phyloP scores from a whole-genome alignment of 2,888 invertebrate species.

The Neocrepidodera transversa region DNA sequence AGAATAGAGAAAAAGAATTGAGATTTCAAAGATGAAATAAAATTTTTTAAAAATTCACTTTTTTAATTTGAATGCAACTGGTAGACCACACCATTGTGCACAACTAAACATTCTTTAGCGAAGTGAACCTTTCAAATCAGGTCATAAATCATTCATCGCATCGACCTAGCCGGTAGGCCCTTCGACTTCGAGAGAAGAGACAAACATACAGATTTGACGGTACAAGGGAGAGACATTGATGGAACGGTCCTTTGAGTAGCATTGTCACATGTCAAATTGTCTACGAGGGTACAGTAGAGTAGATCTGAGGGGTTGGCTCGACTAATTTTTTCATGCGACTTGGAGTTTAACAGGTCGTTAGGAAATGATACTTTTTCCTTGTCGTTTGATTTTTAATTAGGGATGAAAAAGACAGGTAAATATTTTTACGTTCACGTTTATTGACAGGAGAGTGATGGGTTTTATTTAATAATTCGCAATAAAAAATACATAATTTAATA shows the following conservation, averaged over 20 bases:
- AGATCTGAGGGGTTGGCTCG: neutral
- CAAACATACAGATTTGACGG: conserved; percentile 23
- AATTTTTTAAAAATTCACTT: neutral
- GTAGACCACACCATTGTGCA: conserved; percentile 8
- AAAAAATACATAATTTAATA: too few relatives aligned
- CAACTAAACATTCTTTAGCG: conserved; percentile 20
- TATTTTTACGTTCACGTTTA: too few relatives aligned
- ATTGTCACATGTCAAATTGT: conserved; percentile 30
- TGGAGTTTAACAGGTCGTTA: conserved; percentile 15
- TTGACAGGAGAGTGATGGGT: too few relatives aligned
- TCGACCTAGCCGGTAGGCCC: conserved; percentile 9
- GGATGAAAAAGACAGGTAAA: neutral
- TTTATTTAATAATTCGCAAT: too few relatives aligned
- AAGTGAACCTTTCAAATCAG: conserved; percentile 18
- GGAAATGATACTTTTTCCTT: conserved; percentile 2
- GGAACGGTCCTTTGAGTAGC: conserved; percentile 25
- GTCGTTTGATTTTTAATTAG: conserved; percentile 5
- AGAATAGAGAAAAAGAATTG: too few relatives aligned
- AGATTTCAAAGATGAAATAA: too few relatives aligned
- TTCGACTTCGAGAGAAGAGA: conserved; percentile 12
- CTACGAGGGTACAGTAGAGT: conserved; percentile 14
- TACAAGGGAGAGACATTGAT: conserved; percentile 27
- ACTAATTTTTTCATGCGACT: conserved; percentile 21
- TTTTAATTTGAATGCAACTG: conserved; percentile 12
- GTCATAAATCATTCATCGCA: conserved; percentile 24